Evolutionary conservation across 2,113 vertebrate species (phyloP).

Genomic region (Spheniscus mendiculus): DNA sequence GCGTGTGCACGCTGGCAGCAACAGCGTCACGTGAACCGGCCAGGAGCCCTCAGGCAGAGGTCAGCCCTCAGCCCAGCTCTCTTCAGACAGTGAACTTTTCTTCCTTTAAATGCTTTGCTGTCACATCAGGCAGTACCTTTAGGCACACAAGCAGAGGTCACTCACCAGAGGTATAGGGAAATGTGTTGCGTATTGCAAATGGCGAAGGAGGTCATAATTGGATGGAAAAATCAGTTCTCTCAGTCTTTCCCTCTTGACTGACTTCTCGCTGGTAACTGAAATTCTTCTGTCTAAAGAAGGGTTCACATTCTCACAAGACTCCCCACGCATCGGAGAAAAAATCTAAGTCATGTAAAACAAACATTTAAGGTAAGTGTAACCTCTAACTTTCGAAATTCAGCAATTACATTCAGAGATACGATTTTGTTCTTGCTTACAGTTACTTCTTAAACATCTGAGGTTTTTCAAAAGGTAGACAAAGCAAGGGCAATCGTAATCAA

Average conservation of each 20-base stretch:
- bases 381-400: not conserved
- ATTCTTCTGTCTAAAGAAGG: conserved; percentile 69
- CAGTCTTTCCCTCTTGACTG: conserved; percentile 68
- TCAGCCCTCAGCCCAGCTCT: not conserved
- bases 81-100: not conserved
- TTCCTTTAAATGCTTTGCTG: too few species aligned
- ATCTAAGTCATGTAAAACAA: conserved; percentile 77
- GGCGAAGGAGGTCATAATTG: conserved; percentile 75
- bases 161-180: conserved; percentile 79
- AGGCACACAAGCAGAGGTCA: not conserved
- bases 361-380: conserved; percentile 45
- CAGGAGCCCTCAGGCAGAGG: not conserved
- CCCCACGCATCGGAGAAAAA: conserved; percentile 76
- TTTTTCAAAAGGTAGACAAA: not conserved
- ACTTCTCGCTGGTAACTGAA: conserved; percentile 67
- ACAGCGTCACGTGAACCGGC: rapidly evolving
- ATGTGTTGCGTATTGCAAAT: conserved; percentile 77
- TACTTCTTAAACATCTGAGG: not conserved
- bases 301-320: conserved; percentile 69
- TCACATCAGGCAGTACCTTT: not conserved
- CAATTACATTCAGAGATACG: not conserved
- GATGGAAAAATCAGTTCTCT: conserved; percentile 76
- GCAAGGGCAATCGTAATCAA: not conserved
- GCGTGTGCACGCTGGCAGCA: rapidly evolving
- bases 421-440: not conserved